Percentiles rank a stretch among this genome's conserved stretches.
phyloP scores from a whole-genome alignment of 2,113 vertebrate genomes.

The Accipiter cooperii region DNA sequence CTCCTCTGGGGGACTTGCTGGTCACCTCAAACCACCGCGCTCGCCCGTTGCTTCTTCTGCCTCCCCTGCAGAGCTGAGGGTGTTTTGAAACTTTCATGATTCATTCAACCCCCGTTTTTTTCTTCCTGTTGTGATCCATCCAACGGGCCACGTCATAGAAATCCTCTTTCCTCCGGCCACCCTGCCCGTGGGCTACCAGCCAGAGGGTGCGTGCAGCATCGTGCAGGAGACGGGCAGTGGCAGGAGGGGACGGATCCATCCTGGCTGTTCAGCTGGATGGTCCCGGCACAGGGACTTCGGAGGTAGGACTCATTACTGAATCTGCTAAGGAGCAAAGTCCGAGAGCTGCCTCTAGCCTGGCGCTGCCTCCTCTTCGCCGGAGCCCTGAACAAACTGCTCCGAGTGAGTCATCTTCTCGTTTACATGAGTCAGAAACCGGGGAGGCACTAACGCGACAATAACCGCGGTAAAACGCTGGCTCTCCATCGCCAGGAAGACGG shows the following conservation, averaged over 20 bases:
- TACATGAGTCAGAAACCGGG: neutral
- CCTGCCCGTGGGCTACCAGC: neutral
- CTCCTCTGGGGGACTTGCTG: neutral
- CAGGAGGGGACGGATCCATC: neutral
- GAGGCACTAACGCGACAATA: neutral
- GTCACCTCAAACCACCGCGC: neutral
- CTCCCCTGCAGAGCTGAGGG: neutral
- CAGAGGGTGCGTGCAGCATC: neutral
- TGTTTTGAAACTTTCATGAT: neutral
- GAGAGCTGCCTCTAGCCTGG: neutral
- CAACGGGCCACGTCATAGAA: neutral
- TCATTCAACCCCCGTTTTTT: neutral
- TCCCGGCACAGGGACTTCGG: fast-evolving
- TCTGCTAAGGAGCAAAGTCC: neutral
- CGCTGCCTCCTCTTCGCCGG: neutral
- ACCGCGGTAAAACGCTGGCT: neutral
- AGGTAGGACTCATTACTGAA: neutral
- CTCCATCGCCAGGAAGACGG: neutral
- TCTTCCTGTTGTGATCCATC: neutral
- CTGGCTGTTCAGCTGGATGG: neutral
- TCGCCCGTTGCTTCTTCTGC: neutral
- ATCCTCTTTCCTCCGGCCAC: neutral
- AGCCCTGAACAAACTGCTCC: neutral
- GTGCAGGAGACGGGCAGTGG: neutral
- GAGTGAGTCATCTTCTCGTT: neutral